Base-by-base conservation (phyloP, 2,888 invertebrate genomes). In the Vandiemenella viatica region DNA sequence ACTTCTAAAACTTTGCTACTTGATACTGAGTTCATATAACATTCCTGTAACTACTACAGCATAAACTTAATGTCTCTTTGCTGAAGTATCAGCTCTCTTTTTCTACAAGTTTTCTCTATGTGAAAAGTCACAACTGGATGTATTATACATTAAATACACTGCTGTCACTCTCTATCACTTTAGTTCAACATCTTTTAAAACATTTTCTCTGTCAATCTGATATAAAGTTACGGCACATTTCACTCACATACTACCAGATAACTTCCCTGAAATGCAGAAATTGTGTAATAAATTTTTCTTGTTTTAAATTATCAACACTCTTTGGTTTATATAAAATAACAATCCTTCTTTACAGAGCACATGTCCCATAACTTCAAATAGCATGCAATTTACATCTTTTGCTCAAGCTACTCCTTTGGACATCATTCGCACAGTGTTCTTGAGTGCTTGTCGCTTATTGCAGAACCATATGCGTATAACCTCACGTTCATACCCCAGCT, bases 381-480 rank as follows among this genome's bases (percentile, higher is more conserved):
- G n/a, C 43, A 8, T 45, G 21, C 26, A 32, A 16, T 10, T 18
- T 21, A n/a, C 37, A 15, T 37, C 16, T 13, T 13, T 26, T 17
- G 38, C 32, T 46, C 51, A 55, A 19, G 50, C 55, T 22, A 56
- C 55, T 58, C 84, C 82, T 70, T 85, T 86, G 46, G 85, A 85
- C 87, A 89, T 89, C 88, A 89, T 87, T 61, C 89, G 76, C 56
- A 93, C 92, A n/a, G 95, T 93, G 66, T 96, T 96, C 68, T 96
- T 96, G 57, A 96, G 74, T 1, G 96, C 93, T 69, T 97, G 96
- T 49, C 96, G 77, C 69, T 96, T 96, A 72, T 97, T 97, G 71
- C 96, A 97, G 71, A 97, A 97, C 96, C 97, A 97, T 70, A 97
- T 96, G 67, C 96, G 75, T 62, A 97, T 95, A 46, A 96, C 96